These are phyloP conservation scores for Steinernema khuongi DNA, from an alignment of 1,140 invertebrate genomes.

Conservation along the genomic window DNA sequence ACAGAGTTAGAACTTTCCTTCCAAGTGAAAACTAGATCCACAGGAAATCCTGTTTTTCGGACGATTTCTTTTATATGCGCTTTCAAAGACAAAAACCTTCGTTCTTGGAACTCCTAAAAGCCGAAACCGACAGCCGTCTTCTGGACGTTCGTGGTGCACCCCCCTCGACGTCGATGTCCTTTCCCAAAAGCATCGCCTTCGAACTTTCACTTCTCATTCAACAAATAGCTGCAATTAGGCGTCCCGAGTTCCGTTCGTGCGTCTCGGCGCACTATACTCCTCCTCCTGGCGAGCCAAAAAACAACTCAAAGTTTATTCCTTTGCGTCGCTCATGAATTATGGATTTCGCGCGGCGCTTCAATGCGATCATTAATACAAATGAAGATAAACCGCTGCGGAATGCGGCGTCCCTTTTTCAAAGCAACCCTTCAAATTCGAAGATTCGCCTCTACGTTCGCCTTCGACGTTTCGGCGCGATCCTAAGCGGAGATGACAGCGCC, in stretches of 20 bases:
- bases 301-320: conserved; percentile 7
- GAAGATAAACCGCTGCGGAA: not conserved
- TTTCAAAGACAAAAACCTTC: too few species aligned
- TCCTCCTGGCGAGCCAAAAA: not conserved
- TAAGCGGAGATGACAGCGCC: not conserved
- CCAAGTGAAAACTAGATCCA: too few species aligned
- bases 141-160: too few species aligned
- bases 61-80: too few species aligned
- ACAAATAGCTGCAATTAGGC: not conserved
- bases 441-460: not conserved
- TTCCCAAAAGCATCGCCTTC: too few species aligned
- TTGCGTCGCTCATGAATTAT: not conserved
- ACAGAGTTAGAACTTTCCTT: too few species aligned
- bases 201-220: too few species aligned
- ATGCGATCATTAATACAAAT: conserved; percentile 15
- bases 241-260: not conserved
- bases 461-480: not conserved
- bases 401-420: not conserved
- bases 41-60: too few species aligned
- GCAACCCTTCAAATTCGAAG: not conserved
- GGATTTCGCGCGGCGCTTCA: conserved; percentile 3
- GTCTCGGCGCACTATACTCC: not conserved
- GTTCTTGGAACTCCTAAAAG: too few species aligned
- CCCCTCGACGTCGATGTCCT: too few species aligned
- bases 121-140: too few species aligned